Conservation (phyloP, 2,797 vertebrate species). For the Odontamblyopus rebecca region DNA sequence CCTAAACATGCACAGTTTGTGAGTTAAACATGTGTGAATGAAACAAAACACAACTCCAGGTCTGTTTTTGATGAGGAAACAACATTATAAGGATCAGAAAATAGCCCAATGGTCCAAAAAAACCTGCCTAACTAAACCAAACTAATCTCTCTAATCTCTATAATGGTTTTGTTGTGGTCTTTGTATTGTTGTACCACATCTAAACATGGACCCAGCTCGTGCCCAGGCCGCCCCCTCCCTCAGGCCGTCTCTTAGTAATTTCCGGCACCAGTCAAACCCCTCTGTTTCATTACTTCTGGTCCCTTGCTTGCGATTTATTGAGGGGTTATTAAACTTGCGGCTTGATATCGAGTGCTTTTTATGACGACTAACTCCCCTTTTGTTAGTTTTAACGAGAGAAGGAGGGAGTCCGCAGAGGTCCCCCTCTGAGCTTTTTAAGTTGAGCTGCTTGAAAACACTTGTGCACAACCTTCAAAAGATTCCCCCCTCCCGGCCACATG, state of each 20-base stretch:
- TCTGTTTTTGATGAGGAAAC: too few relatives aligned
- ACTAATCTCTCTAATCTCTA: too few relatives aligned
- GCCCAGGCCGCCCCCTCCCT: constrained; percentile 64
- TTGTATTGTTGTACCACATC: constrained; percentile 65
- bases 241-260: constrained; percentile 75
- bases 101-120: too few relatives aligned
- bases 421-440: constrained; percentile 53
- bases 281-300: constrained; percentile 75
- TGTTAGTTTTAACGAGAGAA: constrained; percentile 63
- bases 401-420: constrained; percentile 30
- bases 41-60: too few relatives aligned
- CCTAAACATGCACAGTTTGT: too few relatives aligned
- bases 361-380: constrained; percentile 62
- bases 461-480: constrained; percentile 39
- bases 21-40: too few relatives aligned
- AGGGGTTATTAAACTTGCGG: constrained; percentile 69
- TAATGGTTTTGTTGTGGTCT: constrained; percentile 44
- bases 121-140: too few relatives aligned
- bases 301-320: constrained; percentile 67
- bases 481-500: constrained; percentile 22
- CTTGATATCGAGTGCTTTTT: constrained; percentile 73
- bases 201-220: constrained; percentile 67
- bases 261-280: constrained; percentile 73
- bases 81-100: too few relatives aligned
- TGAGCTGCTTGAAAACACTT: constrained; percentile 54